A percentile compares a stretch with the other conserved stretches of the same genome.
Conservation (phyloP, 2,797 vertebrate species). For the Sparus aurata region DNA sequence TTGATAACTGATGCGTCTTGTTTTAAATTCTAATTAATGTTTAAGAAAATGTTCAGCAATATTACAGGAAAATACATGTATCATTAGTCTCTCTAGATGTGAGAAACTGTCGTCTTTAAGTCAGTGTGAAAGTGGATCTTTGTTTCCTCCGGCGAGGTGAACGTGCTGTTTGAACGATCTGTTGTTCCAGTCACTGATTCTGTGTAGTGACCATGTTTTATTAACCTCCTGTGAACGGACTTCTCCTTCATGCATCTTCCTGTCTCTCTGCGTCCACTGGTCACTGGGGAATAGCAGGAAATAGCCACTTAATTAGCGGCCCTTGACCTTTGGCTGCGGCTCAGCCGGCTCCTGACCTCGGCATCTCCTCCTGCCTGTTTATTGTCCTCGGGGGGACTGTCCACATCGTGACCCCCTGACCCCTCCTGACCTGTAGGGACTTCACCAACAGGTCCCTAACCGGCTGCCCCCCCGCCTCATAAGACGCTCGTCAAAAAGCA, state of each 20-base stretch:
- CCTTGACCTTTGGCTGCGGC: slow-evolving; percentile 80
- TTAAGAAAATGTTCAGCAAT: neutral
- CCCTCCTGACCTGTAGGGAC: slow-evolving; percentile 63
- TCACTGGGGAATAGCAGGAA: slow-evolving; percentile 83
- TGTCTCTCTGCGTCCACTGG: slow-evolving; percentile 53
- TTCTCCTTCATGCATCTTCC: slow-evolving; percentile 28
- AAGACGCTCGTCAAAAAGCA: slow-evolving; percentile 62
- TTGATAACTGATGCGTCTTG: neutral
- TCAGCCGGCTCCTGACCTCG: slow-evolving; percentile 74
- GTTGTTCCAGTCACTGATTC: slow-evolving; percentile 13
- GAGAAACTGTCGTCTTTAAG: neutral
- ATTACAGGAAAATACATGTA: neutral
- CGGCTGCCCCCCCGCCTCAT: slow-evolving; percentile 40
- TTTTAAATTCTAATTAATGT: neutral
- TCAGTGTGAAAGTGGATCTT: neutral
- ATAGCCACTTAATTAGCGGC: slow-evolving; percentile 83
- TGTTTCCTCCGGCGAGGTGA: neutral
- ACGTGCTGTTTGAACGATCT: too few species aligned
- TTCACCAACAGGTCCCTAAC: slow-evolving; percentile 72
- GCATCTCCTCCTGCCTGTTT: slow-evolving; percentile 71
- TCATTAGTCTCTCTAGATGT: neutral
- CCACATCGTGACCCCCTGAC: slow-evolving; percentile 71
- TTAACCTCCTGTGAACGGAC: slow-evolving; percentile 47
- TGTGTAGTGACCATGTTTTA: slow-evolving; percentile 48
- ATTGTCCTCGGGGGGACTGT: slow-evolving; percentile 84